Evolutionary conservation across 2,888 invertebrate genomes (phyloP).

Genomic region (Clusia tigrina): DNA sequence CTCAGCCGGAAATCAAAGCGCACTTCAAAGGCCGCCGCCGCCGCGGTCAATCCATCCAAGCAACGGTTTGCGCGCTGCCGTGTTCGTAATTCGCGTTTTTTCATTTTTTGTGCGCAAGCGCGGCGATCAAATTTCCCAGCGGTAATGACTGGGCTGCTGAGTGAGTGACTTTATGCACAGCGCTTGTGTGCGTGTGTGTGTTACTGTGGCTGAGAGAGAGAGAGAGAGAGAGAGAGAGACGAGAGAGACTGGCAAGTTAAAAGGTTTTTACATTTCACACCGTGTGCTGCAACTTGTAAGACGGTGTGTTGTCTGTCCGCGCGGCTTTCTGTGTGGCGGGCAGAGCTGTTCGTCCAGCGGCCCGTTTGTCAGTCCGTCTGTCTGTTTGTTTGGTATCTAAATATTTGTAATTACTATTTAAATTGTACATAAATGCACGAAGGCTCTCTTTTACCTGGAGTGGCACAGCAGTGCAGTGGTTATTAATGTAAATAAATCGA

Average conservation of each 20-base stretch:
- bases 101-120: conserved; percentile 5
- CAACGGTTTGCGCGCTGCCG: conserved; percentile 20
- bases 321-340: no score
- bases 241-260: background rate
- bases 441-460: background rate
- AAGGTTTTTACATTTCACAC: background rate
- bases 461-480: background rate
- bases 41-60: conserved; percentile 27
- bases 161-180: conserved; percentile 1
- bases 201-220: no score
- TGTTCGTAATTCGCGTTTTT: conserved; percentile 25
- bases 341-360: background rate
- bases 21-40: conserved; percentile 53
- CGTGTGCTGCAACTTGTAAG: background rate
- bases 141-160: background rate
- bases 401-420: conserved; percentile 34
- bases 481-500: background rate
- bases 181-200: conserved; percentile 13
- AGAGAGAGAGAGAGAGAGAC: background rate
- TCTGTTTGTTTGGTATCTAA: conserved; percentile 22
- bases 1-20: conserved; percentile 58
- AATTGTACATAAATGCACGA: conserved; percentile 25
- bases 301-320: no score
- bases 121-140: conserved; percentile 21
- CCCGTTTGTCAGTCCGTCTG: background rate